Evolutionary conservation across 1,140 invertebrate genomes (phyloP).

Genomic region (Aphaenogaster ashmeadi): DNA sequence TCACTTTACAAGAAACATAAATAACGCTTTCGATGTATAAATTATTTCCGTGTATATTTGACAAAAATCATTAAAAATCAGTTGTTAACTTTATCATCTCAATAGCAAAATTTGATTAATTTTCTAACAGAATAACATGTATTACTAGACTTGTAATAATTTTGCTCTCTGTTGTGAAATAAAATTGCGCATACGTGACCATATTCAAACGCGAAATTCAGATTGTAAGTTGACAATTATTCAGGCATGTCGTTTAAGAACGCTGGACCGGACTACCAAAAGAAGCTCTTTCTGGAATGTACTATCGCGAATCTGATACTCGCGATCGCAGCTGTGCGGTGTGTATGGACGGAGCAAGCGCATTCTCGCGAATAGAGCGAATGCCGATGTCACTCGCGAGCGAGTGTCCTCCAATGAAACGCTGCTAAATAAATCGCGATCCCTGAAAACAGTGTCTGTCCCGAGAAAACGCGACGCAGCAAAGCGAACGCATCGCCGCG

Average conservation of each 20-base stretch:
- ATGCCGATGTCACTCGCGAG: slow-evolving; percentile 44
- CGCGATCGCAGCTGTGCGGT: slow-evolving; percentile 46
- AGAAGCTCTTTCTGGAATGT: not conserved
- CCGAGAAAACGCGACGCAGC: slow-evolving; percentile 52
- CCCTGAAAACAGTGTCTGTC: slow-evolving; percentile 29
- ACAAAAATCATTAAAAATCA: not conserved
- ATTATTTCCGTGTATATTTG: not conserved
- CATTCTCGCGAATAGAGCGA: slow-evolving; percentile 49
- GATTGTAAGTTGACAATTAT: not conserved
- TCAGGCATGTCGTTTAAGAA: slow-evolving; percentile 7
- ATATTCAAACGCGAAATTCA: not conserved
- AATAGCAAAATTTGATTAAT: not conserved
- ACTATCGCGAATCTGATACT: slow-evolving; percentile 30
- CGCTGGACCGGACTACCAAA: not conserved
- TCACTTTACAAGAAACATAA: not conserved
- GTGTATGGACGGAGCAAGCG: slow-evolving; percentile 55
- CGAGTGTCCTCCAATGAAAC: slow-evolving; percentile 32
- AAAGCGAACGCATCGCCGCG: slow-evolving; percentile 49
- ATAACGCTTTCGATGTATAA: not conserved
- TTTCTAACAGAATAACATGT: not conserved
- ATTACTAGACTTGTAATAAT: not conserved
- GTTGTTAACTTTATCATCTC: not conserved
- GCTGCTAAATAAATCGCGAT: slow-evolving; percentile 52
- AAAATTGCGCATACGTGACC: not conserved
- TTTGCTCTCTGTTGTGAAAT: not conserved